These are phyloP conservation scores for Epizoanthus rinbou DNA, from an alignment of 92 coral and sea anemone genomes.

Conservation along the genomic window DNA sequence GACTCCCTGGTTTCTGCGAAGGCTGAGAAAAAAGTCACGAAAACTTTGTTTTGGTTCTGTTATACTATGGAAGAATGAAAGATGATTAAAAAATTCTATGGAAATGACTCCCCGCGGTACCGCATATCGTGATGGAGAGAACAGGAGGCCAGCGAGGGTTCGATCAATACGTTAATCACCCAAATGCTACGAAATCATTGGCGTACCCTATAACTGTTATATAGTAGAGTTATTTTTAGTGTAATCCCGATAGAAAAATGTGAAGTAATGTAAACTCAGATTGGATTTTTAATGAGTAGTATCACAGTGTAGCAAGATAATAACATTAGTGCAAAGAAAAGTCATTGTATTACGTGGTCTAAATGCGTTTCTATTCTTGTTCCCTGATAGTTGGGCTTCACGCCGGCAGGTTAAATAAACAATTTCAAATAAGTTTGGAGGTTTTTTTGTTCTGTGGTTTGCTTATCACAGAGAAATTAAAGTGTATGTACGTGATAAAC, in stretches of 20 bases:
- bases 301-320: neutral
- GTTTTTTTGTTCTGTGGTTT: slow-evolving; percentile 16
- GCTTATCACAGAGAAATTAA: slow-evolving; percentile 24
- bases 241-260: slow-evolving; percentile 24
- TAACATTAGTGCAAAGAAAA: slow-evolving; percentile 2
- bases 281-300: neutral
- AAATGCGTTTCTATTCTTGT: neutral
- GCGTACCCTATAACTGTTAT: neutral
- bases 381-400: slow-evolving; percentile 14
- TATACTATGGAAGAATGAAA: slow-evolving; percentile 3
- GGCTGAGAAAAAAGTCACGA: neutral
- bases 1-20: neutral
- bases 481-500: slow-evolving; percentile 26
- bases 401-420: slow-evolving; percentile 37
- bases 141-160: neutral
- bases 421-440: slow-evolving; percentile 19
- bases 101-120: slow-evolving; percentile 6
- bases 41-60: slow-evolving; percentile 16
- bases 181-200: neutral
- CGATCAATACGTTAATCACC: slow-evolving; percentile 11
- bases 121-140: neutral
- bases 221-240: neutral
- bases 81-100: neutral
- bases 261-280: slow-evolving; percentile 20
- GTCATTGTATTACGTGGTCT: slow-evolving; percentile 2